These are phyloP conservation scores for Gobius niger DNA, from an alignment of 2,113 vertebrate genomes.

Conservation along the genomic window DNA sequence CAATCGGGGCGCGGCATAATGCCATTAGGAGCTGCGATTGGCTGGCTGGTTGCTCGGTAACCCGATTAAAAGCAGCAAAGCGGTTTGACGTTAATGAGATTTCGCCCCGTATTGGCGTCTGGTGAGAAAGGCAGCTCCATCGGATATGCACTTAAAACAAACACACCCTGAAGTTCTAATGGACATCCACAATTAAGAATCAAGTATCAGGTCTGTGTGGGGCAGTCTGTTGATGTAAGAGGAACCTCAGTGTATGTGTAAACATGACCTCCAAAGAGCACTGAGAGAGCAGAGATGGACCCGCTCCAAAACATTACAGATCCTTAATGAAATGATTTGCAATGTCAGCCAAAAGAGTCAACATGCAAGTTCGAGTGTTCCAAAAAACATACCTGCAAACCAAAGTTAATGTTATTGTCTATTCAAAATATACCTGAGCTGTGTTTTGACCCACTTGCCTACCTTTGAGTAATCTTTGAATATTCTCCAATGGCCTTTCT, in stretches of 20 bases:
- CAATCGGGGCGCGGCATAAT: conserved; percentile 69
- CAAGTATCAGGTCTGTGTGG: background rate
- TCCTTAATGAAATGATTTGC: background rate
- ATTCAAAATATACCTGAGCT: too few species aligned
- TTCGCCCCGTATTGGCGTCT: conserved; percentile 73
- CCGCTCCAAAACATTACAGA: background rate
- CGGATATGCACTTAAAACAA: background rate
- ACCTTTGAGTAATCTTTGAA: too few species aligned
- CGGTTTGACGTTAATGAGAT: conserved; percentile 75
- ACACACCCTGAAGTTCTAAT: background rate
- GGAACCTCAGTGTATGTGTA: background rate
- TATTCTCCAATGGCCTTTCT: too few species aligned
- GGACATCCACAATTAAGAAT: background rate
- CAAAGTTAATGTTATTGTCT: too few species aligned
- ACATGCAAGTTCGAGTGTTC: too few species aligned
- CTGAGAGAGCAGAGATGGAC: background rate
- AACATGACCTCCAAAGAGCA: background rate
- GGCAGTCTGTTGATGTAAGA: background rate
- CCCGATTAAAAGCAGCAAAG: conserved; percentile 66
- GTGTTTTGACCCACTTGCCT: too few species aligned
- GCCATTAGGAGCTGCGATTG: conserved; percentile 74
- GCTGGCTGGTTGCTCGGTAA: conserved; percentile 71
- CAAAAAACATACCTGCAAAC: too few species aligned
- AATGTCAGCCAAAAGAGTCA: background rate
- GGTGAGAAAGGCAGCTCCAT: conserved; percentile 65